Percentiles rank a stretch among this genome's conserved stretches.
Evolutionary conservation across 2,113 vertebrate genomes (phyloP).

Genomic region (Phocoena phocoena): DNA sequence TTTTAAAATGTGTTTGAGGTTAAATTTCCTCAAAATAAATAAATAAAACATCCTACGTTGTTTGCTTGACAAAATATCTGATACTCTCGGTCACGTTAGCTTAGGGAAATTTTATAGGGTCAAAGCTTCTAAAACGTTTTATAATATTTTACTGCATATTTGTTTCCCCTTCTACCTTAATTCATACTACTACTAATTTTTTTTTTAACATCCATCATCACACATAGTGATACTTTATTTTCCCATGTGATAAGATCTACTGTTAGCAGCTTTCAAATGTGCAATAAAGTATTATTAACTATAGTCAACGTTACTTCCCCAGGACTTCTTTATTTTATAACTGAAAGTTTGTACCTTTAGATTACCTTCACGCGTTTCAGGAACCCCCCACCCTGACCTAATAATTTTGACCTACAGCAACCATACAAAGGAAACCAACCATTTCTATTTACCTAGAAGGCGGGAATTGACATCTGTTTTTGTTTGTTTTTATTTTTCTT

Average conservation of each 20-base stretch:
- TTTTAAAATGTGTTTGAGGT: background rate
- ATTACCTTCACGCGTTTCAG: background rate
- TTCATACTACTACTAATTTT: background rate
- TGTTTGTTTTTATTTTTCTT: background rate
- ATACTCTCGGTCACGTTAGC: background rate
- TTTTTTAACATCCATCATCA: background rate
- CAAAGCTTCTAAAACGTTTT: conserved; percentile 11
- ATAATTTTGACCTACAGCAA: background rate
- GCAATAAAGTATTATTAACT: background rate
- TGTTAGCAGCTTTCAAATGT: background rate
- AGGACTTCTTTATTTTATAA: background rate
- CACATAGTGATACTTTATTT: background rate
- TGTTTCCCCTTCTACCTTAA: background rate
- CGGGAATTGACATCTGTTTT: background rate
- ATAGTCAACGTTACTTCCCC: background rate
- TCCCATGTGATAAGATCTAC: background rate
- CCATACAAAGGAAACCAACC: background rate
- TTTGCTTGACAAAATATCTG: conserved; percentile 16
- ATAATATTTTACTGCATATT: background rate
- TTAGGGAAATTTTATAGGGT: background rate
- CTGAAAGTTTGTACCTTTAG: background rate
- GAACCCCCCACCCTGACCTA: too few species aligned
- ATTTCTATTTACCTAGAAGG: background rate
- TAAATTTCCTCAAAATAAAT: background rate
- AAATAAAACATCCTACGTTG: background rate